Evolutionary conservation across 2,113 vertebrate genomes (phyloP).

Genomic region (Bostrychus sinensis): DNA sequence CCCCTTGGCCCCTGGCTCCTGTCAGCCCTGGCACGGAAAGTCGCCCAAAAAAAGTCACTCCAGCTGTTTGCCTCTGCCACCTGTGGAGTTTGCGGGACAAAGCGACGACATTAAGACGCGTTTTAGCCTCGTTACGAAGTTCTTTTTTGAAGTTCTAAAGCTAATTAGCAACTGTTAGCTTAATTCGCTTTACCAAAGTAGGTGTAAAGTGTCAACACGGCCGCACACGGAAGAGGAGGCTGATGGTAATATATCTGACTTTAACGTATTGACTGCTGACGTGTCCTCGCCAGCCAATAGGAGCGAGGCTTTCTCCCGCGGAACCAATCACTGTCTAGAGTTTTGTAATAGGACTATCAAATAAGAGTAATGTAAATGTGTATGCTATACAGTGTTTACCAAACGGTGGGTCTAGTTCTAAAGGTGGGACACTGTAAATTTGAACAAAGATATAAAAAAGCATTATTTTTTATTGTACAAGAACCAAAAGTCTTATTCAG

Average conservation of each 20-base stretch:
- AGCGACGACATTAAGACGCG: background rate
- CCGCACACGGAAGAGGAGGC: slow-evolving; percentile 70
- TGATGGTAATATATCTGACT: slow-evolving; percentile 28
- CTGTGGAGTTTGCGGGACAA: slow-evolving; percentile 24
- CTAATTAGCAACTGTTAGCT: background rate
- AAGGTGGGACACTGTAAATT: background rate
- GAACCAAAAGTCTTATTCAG: no score
- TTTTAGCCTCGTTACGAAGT: fast-evolving
- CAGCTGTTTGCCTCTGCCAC: slow-evolving; percentile 14
- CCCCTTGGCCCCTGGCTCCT: background rate
- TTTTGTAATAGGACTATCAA: slow-evolving; percentile 48
- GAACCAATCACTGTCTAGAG: slow-evolving; percentile 44
- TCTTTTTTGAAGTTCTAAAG: background rate
- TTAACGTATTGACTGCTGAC: slow-evolving; percentile 73
- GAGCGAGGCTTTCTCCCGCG: slow-evolving; percentile 34
- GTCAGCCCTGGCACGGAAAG: background rate
- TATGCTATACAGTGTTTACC: background rate
- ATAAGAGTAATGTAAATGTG: background rate
- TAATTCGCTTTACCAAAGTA: slow-evolving; percentile 31
- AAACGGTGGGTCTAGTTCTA: background rate
- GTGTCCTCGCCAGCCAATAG: slow-evolving; percentile 71
- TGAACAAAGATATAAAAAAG: no score
- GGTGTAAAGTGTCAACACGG: slow-evolving; percentile 39
- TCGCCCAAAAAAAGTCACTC: background rate
- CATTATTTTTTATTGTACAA: no score